Evolutionary conservation across 2,888 invertebrate genomes (phyloP).

Genomic region (Nomada ruficornis): DNA sequence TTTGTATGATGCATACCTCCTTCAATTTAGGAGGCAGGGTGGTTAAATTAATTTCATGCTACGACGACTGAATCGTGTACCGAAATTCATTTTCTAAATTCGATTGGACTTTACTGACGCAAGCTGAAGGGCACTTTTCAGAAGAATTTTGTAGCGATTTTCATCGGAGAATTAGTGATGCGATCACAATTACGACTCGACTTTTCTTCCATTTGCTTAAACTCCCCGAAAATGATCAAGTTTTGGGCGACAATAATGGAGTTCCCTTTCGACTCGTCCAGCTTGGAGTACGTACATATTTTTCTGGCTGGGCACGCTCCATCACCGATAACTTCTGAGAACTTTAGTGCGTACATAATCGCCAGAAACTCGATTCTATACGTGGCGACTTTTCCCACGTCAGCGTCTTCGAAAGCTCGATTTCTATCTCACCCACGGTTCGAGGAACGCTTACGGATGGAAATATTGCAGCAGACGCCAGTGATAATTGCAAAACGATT

Average conservation of each 20-base stretch:
- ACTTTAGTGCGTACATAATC: conserved; percentile 46
- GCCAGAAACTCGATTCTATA: conserved; percentile 51
- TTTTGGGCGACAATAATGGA: background rate
- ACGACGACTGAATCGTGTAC: background rate
- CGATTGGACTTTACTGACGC: background rate
- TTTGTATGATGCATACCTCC: background rate
- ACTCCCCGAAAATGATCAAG: no score
- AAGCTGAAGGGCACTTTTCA: no score
- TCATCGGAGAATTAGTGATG: no score
- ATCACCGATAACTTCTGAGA: conserved; percentile 56
- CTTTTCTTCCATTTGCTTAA: background rate
- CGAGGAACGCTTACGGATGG: conserved; percentile 6
- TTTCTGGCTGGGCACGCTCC: conserved; percentile 51
- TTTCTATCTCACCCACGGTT: conserved; percentile 12
- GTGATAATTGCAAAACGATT: background rate
- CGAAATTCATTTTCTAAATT: background rate
- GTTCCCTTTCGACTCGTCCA: conserved; percentile 42
- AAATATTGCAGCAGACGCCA: background rate
- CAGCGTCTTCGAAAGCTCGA: conserved; percentile 48
- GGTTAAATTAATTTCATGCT: background rate
- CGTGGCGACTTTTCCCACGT: conserved; percentile 35
- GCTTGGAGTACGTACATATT: conserved; percentile 33
- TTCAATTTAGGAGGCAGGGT: background rate
- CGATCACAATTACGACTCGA: no score
- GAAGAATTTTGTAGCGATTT: no score